Conservation (phyloP, 1,140 invertebrate genomes). For the Caenorhabditis latens region DNA sequence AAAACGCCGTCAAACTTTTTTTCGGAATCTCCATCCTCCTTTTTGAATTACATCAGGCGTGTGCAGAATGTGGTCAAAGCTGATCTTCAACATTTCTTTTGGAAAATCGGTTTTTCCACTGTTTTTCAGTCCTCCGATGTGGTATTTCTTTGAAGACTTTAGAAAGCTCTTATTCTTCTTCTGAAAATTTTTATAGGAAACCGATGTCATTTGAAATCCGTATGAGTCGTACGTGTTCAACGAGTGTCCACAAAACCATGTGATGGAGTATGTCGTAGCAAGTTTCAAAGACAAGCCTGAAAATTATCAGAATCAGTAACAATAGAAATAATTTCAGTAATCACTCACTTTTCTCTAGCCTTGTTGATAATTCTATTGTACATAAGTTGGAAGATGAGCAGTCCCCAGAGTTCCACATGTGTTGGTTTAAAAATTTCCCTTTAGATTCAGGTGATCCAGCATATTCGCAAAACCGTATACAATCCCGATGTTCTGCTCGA, state of each 20-base stretch:
- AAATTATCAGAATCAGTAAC: neutral
- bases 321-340: neutral
- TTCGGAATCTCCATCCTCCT: conserved; percentile 24
- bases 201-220: neutral
- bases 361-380: conserved; percentile 46
- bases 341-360: conserved; percentile 19
- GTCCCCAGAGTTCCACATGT: conserved; percentile 7
- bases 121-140: neutral
- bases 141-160: neutral
- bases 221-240: conserved; percentile 6
- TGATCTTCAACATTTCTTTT: neutral
- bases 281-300: neutral
- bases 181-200: conserved; percentile 11
- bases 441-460: conserved; percentile 31
- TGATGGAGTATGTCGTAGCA: conserved; percentile 28
- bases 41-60: neutral
- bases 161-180: neutral
- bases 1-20: neutral
- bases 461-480: conserved; percentile 17
- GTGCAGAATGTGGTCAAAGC: neutral
- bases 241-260: conserved; percentile 35
- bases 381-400: conserved; percentile 50
- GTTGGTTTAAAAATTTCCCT: conserved; percentile 4
- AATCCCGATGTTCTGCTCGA: conserved; percentile 3
- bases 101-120: conserved; percentile 8